Conservation (phyloP, 2,888 invertebrate species). For the Ophraella communa region DNA sequence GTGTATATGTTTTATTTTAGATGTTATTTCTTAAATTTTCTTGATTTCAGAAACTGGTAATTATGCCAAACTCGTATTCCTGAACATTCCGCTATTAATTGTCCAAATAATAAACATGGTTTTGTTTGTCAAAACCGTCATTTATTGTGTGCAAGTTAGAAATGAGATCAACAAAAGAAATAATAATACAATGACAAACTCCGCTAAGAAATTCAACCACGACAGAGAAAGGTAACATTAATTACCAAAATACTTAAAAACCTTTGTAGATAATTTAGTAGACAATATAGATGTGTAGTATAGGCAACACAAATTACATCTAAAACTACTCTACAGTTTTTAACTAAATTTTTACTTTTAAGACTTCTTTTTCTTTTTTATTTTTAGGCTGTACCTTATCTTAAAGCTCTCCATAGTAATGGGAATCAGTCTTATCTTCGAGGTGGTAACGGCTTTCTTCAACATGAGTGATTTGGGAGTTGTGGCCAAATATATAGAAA, state of each 20-base stretch:
- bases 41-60: conserved; percentile 42
- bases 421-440: conserved; percentile 78
- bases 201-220: conserved; percentile 63
- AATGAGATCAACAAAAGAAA: conserved; percentile 75
- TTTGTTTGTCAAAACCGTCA: conserved; percentile 72
- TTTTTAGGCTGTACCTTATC: conserved; percentile 71
- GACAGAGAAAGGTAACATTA: conserved; percentile 70
- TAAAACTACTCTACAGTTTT: too few relatives aligned
- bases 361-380: too few relatives aligned
- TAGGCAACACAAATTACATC: too few relatives aligned
- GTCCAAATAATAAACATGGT: conserved; percentile 70
- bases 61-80: conserved; percentile 46
- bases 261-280: too few relatives aligned
- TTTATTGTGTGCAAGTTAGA: conserved; percentile 75
- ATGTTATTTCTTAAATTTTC: neutral
- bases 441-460: conserved; percentile 68
- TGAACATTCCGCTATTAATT: conserved; percentile 65
- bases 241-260: too few relatives aligned
- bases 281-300: too few relatives aligned
- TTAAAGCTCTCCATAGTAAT: conserved; percentile 79
- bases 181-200: conserved; percentile 64
- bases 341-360: too few relatives aligned
- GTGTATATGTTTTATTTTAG: neutral
- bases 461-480: conserved; percentile 62
- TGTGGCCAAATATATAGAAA: conserved; percentile 55